Base-by-base conservation (phyloP, 2,888 invertebrate species). In the Andrena trimmerana region DNA sequence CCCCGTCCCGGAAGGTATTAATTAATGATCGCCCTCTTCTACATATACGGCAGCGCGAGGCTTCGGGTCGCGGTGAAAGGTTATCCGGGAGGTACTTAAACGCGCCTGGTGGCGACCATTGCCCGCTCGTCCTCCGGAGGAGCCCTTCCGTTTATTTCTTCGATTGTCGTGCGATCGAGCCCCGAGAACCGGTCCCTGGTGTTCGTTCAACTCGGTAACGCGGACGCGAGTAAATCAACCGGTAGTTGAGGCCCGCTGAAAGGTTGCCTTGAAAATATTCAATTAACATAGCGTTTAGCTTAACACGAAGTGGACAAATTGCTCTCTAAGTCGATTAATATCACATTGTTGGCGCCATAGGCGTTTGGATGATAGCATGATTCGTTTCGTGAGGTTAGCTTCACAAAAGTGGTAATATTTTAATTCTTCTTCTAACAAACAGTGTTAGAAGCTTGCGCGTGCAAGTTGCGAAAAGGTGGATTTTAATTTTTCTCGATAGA, bases 1-100 rank as follows among this genome's bases (percentile, higher is more conserved):
- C 83, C 88, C 69, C 72, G 78, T 86, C 85, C 86, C 86, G 88
- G 88, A 88, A 88, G 86, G 62, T 88, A 88, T 88, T 88, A 88
- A 88, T 88, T 88, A 88, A 88, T 88, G 88, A 88, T 88, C 82
- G 75, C 69, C 69, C 86, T 83, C 78, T 84, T 81, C 72, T 65
- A 81, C 74, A 74, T 67, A 73, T 65, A 69, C 68, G 42, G 62
- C 60, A 31, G 57, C 52, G 50, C 36, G 42, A 24, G 72, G 63
- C 60, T 42, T 16, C 62, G 65, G 86, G 86, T 86, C 86, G 69
- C 59, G 77, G 80, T 48, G 62, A 86, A 74, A 84, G 86, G 86
- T 86, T 81, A 78, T 57, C 78, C 77, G 50, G 59, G 42, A 84
- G 82, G 78, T 86, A 86, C 84, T 86, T 83, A 85, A 73, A 81